Conservation (phyloP, 2,888 invertebrate genomes). For the Agonopterix heracliana region DNA sequence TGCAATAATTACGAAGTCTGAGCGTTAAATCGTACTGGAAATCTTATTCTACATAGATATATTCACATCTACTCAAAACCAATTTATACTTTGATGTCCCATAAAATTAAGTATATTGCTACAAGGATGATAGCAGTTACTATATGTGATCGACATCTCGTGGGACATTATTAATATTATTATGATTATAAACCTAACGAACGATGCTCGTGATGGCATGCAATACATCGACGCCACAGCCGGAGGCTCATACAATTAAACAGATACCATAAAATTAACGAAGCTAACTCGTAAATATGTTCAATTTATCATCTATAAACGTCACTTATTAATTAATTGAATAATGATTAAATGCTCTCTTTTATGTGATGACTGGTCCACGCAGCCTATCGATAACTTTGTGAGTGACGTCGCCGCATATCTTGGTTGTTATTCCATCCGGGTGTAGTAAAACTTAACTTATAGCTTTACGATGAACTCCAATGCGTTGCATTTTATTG, state of each 20-base stretch:
- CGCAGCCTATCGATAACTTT: constrained; percentile 26
- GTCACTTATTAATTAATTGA: constrained; percentile 73
- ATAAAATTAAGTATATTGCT: background rate
- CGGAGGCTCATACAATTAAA: constrained; percentile 58
- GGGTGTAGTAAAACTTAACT: constrained; percentile 10
- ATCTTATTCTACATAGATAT: too few relatives aligned
- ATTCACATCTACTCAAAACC: background rate
- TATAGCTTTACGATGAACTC: constrained; percentile 1
- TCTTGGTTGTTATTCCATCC: constrained; percentile 33
- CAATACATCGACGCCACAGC: constrained; percentile 27
- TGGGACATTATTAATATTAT: constrained; percentile 6
- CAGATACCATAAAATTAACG: constrained; percentile 70
- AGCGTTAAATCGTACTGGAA: too few relatives aligned
- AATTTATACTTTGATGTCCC: constrained; percentile 1
- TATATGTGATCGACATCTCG: constrained; percentile 27
- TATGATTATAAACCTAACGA: constrained; percentile 15
- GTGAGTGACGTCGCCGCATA: constrained; percentile 29
- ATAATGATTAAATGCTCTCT: constrained; percentile 63
- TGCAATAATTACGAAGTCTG: too few relatives aligned
- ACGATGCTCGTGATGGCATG: constrained; percentile 26
- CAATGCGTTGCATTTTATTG: background rate
- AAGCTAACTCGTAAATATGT: constrained; percentile 64
- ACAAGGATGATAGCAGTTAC: too few relatives aligned
- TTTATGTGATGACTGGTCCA: constrained; percentile 24
- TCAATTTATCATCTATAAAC: constrained; percentile 71